phyloP scores from a whole-genome alignment of 2,888 invertebrate genomes.

The Dascillus cervinus region DNA sequence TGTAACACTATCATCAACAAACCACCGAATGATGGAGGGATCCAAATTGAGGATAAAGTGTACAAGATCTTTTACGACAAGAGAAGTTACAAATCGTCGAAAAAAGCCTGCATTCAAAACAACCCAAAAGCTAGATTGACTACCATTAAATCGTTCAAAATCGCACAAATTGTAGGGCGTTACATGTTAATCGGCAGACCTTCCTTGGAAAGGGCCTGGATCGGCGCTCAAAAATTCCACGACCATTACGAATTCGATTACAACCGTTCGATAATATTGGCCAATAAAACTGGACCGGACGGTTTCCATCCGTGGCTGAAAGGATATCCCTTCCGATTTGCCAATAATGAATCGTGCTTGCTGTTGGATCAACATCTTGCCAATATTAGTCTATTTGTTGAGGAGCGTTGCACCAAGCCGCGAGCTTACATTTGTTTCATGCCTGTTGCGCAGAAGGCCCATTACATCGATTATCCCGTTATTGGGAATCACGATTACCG shows the following conservation, averaged over 20 bases:
- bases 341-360: no score
- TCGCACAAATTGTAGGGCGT: constrained; percentile 1
- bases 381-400: constrained; percentile 4
- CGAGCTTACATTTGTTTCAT: constrained; percentile 5
- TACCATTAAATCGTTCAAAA: neutral
- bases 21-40: constrained; percentile 3
- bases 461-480: no score
- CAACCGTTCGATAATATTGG: neutral
- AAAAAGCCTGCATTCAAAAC: neutral
- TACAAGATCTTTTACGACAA: constrained; percentile 3
- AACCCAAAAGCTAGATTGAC: constrained; percentile 1
- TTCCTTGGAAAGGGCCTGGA: constrained; percentile 26
- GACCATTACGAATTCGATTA: constrained; percentile 23
- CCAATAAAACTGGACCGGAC: neutral
- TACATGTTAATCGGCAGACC: constrained; percentile 5
- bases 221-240: constrained; percentile 46
- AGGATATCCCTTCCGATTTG: constrained; percentile 1
- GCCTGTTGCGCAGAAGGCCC: no score
- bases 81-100: neutral
- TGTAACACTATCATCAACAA: neutral
- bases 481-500: no score
- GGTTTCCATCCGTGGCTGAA: constrained; percentile 4
- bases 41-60: constrained; percentile 1
- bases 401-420: neutral
- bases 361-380: constrained; percentile 3